Base-by-base conservation (phyloP, 35 echinoderm and acorn worm species). In the Heliocidaris erythrogramma region DNA sequence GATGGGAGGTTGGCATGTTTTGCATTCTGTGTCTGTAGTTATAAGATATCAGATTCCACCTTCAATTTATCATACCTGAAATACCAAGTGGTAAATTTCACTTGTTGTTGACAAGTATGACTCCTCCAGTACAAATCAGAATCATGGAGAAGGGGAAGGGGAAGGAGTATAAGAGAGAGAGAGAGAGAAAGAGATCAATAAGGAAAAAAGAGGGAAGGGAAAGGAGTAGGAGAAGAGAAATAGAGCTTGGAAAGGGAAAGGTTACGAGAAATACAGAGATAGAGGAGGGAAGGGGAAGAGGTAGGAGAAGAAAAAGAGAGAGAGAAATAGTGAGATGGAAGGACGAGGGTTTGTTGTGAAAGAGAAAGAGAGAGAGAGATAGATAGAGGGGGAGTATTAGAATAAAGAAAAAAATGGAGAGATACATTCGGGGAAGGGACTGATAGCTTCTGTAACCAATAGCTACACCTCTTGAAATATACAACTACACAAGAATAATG, bases 11-110 rank as follows among this genome's bases (percentile, higher is more conserved):
- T 59, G 49, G 30, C 91, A 92, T 92, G 91, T 30, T 59, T 59
- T 30, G 49, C 91, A 92, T 92, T 50, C 91, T 92, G 13, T 49
- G 31, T 52, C 5, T 92, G 91, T 92, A 92, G 91, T 49, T 89
- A 48, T 59, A 50, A 56, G 91, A 48, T 92, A 92, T 92, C 91
- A 32, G 31, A 52, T 92, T 92, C 91, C 91, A 92, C 91, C 91
- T 52, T 92, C 49, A 59, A 92, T 92, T 92, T 92, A 92, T 92
- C 91, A 92, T 92, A 92, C 91, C 49, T 92, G 91, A 59, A 92
- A 92, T 92, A 92, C 48, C 49, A 52, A 52, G 91, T 92, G 49
- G 47, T 92, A n/a, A 52, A 92, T 92, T 49, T 92, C 91, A 59
- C 91, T 92, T 53, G 90, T 92, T 92, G 91, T 92, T 92, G 91